Evolutionary conservation across 2,113 vertebrate genomes (phyloP), one percentile per base, ranked within the genome.

Genomic region (Trachemys scripta): DNA sequence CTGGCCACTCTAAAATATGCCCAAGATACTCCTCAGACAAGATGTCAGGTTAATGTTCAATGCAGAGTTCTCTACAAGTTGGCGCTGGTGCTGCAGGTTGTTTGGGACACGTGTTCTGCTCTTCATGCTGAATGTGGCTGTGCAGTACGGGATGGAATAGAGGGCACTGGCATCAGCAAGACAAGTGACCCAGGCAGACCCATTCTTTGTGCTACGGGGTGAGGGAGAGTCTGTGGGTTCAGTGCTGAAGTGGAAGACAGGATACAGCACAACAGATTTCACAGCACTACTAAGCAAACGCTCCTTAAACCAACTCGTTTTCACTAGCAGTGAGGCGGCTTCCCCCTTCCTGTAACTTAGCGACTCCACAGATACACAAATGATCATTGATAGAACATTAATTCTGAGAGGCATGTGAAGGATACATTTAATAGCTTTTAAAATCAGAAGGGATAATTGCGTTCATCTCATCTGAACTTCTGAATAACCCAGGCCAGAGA

Each of bases 1-100:
- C n/a, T 22, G 65, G 65, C n/a, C 79, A 49, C 24, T 94, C 80
- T 94, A 96, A 98, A 97, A 97, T 88, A 91, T 2, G 97, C 96
- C 97, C 97, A 95, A 87, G 89, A 98, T 94, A 96, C 97, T 79
- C 96, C 97, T 98, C 90, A 94, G 87, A 95, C 95, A 97, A 95
- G 98, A 90, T 97, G 97, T 97, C 97, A 98, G 97, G 87, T 97
- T 96, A 75, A 91, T 80, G 92, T 94, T 96, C 8, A 89, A 94
- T 91, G 97, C 25, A 95, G 84, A 95, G 94, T 97, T 87, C 90
- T 96, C 96, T 96, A 98, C 59, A 97, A 97, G 95, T 97, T 96
- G 94, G 95, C 87, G 96, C 93, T n/a, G 91, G 76, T 90, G 89
- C 84, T 24, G 92, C 96, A 96, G 94, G 95, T 93, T 93, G 0